phyloP scores from a whole-genome alignment of 37 sponge, comb jelly and placozoan genomes.

The Aplysina aerophoba region DNA sequence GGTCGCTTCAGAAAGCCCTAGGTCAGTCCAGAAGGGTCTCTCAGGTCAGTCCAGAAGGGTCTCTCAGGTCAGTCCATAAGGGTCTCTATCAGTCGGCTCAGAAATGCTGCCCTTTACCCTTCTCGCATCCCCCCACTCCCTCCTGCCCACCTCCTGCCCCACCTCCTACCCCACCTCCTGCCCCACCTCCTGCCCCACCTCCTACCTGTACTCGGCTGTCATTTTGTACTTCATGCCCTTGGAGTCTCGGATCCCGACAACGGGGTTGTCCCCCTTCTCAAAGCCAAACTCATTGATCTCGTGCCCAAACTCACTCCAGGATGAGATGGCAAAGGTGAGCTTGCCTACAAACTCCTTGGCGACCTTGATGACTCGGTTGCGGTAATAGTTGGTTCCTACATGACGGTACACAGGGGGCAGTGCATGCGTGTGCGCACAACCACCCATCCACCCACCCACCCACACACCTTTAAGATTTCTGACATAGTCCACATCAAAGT shows the following conservation, averaged over 20 bases:
- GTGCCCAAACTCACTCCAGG: constrained; percentile 37
- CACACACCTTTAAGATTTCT: constrained; percentile 81
- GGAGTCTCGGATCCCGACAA: constrained; percentile 55
- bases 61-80: too few relatives aligned
- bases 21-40: too few relatives aligned
- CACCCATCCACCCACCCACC: neutral
- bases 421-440: neutral
- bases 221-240: constrained; percentile 79
- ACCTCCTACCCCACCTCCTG: too few relatives aligned
- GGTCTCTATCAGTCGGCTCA: too few relatives aligned
- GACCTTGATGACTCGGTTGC: constrained; percentile 90
- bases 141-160: too few relatives aligned
- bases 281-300: constrained; percentile 71
- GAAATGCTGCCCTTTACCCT: too few relatives aligned
- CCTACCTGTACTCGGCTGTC: constrained; percentile 73
- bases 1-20: too few relatives aligned
- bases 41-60: too few relatives aligned
- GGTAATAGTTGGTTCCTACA: constrained; percentile 88
- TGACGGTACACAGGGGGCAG: neutral
- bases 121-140: too few relatives aligned
- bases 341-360: constrained; percentile 80
- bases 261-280: constrained; percentile 37
- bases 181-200: neutral
- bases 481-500: constrained; percentile 80
- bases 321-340: constrained; percentile 74